Base-by-base conservation (phyloP, 2,113 vertebrate species). In the Larimichthys polyactis region DNA sequence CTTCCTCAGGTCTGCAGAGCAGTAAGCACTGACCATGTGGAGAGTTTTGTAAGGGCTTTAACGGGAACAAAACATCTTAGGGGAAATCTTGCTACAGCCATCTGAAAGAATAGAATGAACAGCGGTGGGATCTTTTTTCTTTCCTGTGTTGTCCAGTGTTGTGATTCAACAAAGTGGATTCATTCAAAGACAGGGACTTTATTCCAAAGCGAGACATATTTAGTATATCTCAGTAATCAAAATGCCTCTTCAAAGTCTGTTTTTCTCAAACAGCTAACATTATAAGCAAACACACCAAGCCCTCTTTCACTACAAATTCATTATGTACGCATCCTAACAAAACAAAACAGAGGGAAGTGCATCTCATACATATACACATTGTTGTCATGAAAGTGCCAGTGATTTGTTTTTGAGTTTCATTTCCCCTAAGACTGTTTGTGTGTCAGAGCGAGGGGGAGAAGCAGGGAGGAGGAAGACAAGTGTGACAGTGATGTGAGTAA, bases 401-500 rank as follows among this genome's bases (percentile, higher is more conserved):
- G 78, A 83, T 87, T 89, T 89, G 81, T 86, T 85, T 87, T 84
- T n/a, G 73, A 82, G 79, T 79, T 87, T 75, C 19, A 83, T 77
- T 68, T 85, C 79, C 83, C 87, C 24, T 10, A n/a, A 78, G 87
- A 70, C 60, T n/a, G 24, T 67, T 40, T 80, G 57, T 66, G 36
- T 83, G 70, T 79, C 64, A 49, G 69, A 74, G 71, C 29, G 66
- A 82, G 54, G 79, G 71, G 51, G 82, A 82, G 67, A 82, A 78
- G 29, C 66, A 66, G 16, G 51, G 27, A 57, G 36, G 71, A 69
- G 22, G 66, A 74, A 86, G 75, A 78, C 75, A 72, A 81, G 87
- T 81, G 51, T 87, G 84, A 84, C 82, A 84, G 85, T 51, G 72
- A 66, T 73, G 79, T 17, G 54, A 75, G 69, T 64, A 67, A 71